Percentiles rank a stretch among this genome's conserved stretches.
Conservation (phyloP, 2,797 vertebrate species). For the Lepus oiostolus region DNA sequence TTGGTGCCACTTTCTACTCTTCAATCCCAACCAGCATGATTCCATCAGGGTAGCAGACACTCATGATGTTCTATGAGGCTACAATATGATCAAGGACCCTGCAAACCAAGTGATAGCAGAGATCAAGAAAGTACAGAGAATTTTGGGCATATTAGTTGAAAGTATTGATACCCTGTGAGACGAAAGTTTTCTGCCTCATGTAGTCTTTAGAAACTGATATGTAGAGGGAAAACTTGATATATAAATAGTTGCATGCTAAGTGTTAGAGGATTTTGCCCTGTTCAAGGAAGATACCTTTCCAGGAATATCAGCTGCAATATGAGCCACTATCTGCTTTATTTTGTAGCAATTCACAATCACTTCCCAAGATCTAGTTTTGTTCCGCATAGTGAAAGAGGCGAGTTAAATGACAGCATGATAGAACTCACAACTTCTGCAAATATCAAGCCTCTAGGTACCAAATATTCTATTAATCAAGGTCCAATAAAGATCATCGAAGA, state of each 20-base stretch:
- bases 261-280: not conserved
- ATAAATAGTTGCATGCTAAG: not conserved
- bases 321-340: slow-evolving; percentile 43
- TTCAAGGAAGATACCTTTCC: not conserved
- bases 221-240: not conserved
- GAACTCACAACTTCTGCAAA: not conserved
- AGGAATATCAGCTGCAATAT: not conserved
- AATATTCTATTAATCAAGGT: not conserved
- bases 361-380: not conserved
- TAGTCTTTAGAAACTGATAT: not conserved
- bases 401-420: not conserved
- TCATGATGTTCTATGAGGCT: not conserved
- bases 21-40: not conserved
- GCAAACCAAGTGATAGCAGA: not conserved
- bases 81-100: not conserved
- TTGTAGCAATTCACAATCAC: not conserved
- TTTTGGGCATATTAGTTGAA: not conserved
- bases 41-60: not conserved
- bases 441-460: slow-evolving; percentile 31
- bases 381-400: not conserved
- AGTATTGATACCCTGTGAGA: not conserved
- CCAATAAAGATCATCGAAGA: not conserved
- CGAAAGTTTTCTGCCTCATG: not conserved
- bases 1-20: not conserved
- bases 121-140: not conserved